phyloP scores from a whole-genome alignment of 2,797 vertebrate species.

The Coreius guichenoti region DNA sequence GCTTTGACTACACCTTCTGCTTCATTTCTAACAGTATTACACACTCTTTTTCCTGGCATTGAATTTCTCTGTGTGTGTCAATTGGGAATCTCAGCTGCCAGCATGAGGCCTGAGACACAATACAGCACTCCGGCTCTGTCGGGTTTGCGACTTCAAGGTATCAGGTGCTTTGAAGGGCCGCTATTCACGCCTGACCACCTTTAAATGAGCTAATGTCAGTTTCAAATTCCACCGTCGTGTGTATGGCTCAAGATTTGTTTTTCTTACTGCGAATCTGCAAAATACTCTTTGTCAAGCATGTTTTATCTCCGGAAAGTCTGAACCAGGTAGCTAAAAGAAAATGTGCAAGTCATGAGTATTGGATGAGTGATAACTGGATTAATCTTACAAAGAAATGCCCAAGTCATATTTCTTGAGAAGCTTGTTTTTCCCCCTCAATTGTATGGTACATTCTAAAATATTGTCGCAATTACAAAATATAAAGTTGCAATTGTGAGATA shows the following conservation, averaged over 20 bases:
- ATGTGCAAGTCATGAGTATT: background rate
- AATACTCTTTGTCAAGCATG: background rate
- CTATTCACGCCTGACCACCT: slow-evolving; percentile 14
- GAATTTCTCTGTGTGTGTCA: slow-evolving; percentile 47
- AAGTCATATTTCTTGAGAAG: background rate
- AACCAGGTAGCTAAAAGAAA: background rate
- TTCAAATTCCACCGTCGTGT: slow-evolving; percentile 4
- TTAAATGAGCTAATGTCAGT: slow-evolving; percentile 26
- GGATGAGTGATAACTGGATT: background rate
- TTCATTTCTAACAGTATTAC: slow-evolving; percentile 48
- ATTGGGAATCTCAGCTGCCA: slow-evolving; percentile 43
- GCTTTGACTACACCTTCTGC: slow-evolving; percentile 49
- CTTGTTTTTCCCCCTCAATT: too few relatives aligned
- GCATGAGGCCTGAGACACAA: slow-evolving; percentile 29
- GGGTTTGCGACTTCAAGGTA: slow-evolving; percentile 25
- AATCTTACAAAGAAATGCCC: background rate
- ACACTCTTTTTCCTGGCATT: slow-evolving; percentile 28
- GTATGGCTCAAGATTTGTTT: slow-evolving; percentile 1
- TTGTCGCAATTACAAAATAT: too few relatives aligned
- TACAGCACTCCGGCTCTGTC: slow-evolving; percentile 31
- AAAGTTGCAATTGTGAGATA: too few relatives aligned
- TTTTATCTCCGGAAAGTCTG: background rate
- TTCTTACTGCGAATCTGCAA: background rate
- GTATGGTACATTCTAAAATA: too few relatives aligned
- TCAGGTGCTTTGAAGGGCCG: slow-evolving; percentile 43